Evolutionary conservation across 2,113 vertebrate genomes (phyloP).

Genomic region (Gymnarchus niloticus): DNA sequence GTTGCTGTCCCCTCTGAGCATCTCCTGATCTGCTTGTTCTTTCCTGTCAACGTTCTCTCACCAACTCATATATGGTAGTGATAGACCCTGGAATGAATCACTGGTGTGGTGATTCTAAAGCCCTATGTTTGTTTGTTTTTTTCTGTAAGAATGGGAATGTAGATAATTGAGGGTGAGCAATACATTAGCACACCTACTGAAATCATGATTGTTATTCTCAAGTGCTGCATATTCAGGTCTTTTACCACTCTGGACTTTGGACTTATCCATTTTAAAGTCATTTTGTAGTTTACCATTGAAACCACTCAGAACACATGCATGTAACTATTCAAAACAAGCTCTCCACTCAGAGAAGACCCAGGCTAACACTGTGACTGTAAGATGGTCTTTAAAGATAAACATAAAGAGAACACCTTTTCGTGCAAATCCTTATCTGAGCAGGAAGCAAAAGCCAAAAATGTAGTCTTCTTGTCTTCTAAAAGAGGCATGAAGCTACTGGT

Average conservation of each 20-base stretch:
- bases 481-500: slow-evolving; percentile 53
- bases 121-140: neutral
- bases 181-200: neutral
- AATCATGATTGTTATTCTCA: neutral
- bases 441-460: slow-evolving; percentile 49
- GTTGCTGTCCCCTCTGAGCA: too few species aligned
- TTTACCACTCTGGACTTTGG: neutral
- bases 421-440: slow-evolving; percentile 54
- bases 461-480: slow-evolving; percentile 51
- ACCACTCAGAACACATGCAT: neutral
- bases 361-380: slow-evolving; percentile 32
- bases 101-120: neutral
- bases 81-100: neutral
- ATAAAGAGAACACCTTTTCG: slow-evolving; percentile 46
- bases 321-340: slow-evolving; percentile 9
- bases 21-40: neutral
- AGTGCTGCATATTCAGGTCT: neutral
- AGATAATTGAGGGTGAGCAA: neutral
- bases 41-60: neutral
- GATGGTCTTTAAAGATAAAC: slow-evolving; percentile 36
- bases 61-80: neutral
- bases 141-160: neutral
- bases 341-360: slow-evolving; percentile 18
- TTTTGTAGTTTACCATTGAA: neutral
- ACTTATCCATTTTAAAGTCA: neutral